These are phyloP conservation scores for Darevskia nairensis DNA, from an alignment of 2,797 vertebrate genomes.

Conservation along the genomic window DNA sequence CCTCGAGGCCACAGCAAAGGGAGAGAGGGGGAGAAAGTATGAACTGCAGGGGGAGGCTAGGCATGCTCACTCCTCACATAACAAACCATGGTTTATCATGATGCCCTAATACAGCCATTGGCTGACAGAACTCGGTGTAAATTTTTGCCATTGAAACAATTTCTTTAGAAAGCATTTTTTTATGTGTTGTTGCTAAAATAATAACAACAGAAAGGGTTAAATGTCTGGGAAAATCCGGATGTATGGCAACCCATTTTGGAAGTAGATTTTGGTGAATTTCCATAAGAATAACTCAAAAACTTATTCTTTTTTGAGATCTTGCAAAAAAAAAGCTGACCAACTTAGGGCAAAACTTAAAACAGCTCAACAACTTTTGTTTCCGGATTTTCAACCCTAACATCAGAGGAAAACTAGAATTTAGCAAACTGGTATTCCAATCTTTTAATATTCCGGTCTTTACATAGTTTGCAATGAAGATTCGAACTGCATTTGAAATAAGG, in stretches of 20 bases:
- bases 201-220: no score
- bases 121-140: background rate
- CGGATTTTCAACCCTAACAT: background rate
- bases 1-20: no score
- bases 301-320: no score
- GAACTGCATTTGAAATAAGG: background rate
- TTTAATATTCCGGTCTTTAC: background rate
- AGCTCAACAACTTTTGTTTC: no score
- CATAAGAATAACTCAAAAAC: no score
- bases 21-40: background rate
- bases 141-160: background rate
- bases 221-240: no score
- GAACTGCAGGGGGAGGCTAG: background rate
- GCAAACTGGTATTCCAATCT: background rate
- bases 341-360: no score
- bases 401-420: background rate
- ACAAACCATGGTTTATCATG: background rate
- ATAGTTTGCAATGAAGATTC: background rate
- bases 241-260: no score
- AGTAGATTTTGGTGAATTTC: no score
- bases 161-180: background rate
- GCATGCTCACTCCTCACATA: background rate
- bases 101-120: no score
- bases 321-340: no score
- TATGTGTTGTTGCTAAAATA: background rate